These are phyloP conservation scores for Hipparchia sbordonii DNA, from an alignment of 2,888 invertebrate genomes.

Conservation along the genomic window DNA sequence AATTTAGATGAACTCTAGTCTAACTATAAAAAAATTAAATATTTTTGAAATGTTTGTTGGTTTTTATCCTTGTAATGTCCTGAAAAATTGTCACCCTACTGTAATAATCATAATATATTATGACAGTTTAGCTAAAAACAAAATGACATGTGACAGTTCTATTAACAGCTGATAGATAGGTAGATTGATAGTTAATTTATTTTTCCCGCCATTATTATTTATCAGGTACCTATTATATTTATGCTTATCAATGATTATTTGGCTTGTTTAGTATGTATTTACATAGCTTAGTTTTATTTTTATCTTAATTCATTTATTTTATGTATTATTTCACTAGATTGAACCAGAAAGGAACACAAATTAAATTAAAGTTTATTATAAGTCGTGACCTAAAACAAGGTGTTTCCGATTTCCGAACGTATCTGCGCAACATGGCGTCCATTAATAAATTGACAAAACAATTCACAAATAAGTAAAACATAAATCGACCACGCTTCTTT, in stretches of 20 bases:
- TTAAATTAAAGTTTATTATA: conserved; percentile 3
- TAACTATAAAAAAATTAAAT: no score
- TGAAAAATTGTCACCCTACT: conserved; percentile 1
- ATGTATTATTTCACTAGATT: not conserved
- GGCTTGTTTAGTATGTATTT: not conserved
- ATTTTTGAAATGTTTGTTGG: not conserved
- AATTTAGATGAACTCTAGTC: no score
- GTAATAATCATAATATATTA: not conserved
- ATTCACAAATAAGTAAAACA: conserved; percentile 38
- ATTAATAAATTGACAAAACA: conserved; percentile 41
- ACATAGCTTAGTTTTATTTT: not conserved
- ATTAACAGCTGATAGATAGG: no score
- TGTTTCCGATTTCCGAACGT: conserved; percentile 46
- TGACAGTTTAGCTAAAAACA: not conserved
- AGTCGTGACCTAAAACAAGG: conserved; percentile 25
- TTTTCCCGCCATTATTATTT: not conserved
- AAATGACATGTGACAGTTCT: not conserved
- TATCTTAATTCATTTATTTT: not conserved
- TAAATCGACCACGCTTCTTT: conserved; percentile 39
- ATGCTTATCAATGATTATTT: no score
- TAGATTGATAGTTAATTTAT: not conserved
- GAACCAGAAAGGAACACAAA: not conserved
- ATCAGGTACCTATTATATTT: no score
- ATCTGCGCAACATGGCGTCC: conserved; percentile 45
- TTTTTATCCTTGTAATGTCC: not conserved